Evolutionary conservation across 1,140 invertebrate species (phyloP), one percentile per base, ranked within the genome.

Genomic region (Aphelenchoides avenae): DNA sequence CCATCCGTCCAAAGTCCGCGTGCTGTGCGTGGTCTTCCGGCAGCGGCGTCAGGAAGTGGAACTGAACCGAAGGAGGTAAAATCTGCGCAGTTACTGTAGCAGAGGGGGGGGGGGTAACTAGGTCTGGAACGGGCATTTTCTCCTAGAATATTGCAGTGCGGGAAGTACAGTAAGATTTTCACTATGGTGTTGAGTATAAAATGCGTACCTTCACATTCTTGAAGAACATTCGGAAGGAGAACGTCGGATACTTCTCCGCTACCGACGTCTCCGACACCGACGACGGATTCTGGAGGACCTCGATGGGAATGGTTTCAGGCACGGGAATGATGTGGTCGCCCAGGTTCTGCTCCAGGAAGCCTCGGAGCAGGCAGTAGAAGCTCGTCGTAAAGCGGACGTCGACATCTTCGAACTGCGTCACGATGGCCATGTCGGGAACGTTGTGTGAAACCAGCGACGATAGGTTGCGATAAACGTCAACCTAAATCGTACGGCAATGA

Each of bases 271-370:
- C 50, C 9, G 68, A 61, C 15, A 57, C 50, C n/a, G n/a, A n/a
- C n/a, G n/a, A n/a, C n/a, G n/a, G n/a, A n/a, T n/a, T n/a, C 29
- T 64, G 44, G 6, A 78, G 47, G 20, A 67, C 43, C 41, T 56
- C 64, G 18, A 61, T 59, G 55, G 63, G 61, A 56, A 65, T 62
- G 20, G 61, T 66, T 22, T 66, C 29, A 79, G 79, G 65, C 73
- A 63, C 52, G 22, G 89, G 87, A 54, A 87, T 86, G 11, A 92
- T 79, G 57, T 84, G 84, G 78, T 98, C 92, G 13, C 89, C 91
- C 37, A 97, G 84, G 80, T 98, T 97, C 75, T 89, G 87, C 0
- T 85, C 84, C 0, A 98, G 79, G 20, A 97, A 80, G 22, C 90
- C 91, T 43, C 88, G 83, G 18, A 96, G 85, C 7, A 95, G 77